These are phyloP conservation scores for Spodoptera littoralis DNA, from an alignment of 2,888 invertebrate species.

Conservation along the genomic window DNA sequence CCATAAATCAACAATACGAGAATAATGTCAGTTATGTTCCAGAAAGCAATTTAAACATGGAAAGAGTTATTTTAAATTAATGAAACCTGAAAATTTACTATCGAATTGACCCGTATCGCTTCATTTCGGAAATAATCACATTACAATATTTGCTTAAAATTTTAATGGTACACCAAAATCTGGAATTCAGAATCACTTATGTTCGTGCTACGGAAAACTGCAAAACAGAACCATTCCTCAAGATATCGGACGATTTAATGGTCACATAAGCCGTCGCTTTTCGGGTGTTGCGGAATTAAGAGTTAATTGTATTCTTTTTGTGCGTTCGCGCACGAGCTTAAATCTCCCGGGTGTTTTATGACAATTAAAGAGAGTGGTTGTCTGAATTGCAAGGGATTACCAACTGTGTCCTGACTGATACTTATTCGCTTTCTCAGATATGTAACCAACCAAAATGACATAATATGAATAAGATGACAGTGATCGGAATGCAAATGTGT, in stretches of 20 bases:
- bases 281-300: constrained; percentile 76
- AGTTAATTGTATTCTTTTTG: constrained; percentile 73
- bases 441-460: constrained; percentile 48
- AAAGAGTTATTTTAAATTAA: constrained; percentile 50
- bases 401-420: constrained; percentile 42
- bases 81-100: constrained; percentile 62
- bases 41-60: constrained; percentile 14
- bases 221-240: constrained; percentile 63
- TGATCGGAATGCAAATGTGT: constrained; percentile 28
- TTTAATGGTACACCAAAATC: constrained; percentile 5
- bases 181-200: constrained; percentile 41
- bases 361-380: constrained; percentile 64
- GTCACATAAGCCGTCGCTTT: constrained; percentile 68
- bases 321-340: constrained; percentile 63
- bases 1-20: constrained; percentile 37
- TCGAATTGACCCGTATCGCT: constrained; percentile 12
- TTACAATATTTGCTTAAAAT: constrained; percentile 8
- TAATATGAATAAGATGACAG: constrained; percentile 32
- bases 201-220: constrained; percentile 55
- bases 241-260: constrained; percentile 69
- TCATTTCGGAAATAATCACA: constrained; percentile 2
- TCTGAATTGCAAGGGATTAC: constrained; percentile 45
- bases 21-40: constrained; percentile 10
- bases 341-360: constrained; percentile 67
- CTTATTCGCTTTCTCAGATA: constrained; percentile 35